phyloP scores from a whole-genome alignment of 2,888 invertebrate species.

The Phorcus lineatus region DNA sequence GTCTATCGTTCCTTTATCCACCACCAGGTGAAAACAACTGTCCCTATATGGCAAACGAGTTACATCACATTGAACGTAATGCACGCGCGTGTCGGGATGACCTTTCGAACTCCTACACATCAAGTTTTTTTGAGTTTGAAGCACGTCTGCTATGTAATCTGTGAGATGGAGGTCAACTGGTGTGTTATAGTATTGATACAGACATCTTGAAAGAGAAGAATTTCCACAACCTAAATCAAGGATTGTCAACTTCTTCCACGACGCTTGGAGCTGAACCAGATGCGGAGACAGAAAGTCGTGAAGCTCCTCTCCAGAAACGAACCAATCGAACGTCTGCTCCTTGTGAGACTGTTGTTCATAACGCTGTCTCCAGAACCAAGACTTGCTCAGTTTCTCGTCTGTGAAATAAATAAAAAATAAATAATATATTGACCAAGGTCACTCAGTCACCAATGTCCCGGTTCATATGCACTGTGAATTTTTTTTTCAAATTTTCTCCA shows the following conservation, averaged over 20 bases:
- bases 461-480: too few relatives aligned
- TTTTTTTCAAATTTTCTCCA: too few relatives aligned
- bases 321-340: slow-evolving; percentile 23
- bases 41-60: slow-evolving; percentile 32
- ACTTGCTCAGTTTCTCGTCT: slow-evolving; percentile 13
- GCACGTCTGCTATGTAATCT: slow-evolving; percentile 11
- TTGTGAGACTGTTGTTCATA: not conserved
- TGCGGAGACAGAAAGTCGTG: not conserved
- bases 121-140: not conserved
- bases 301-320: not conserved
- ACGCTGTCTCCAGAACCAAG: not conserved
- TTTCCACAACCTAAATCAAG: slow-evolving; percentile 27
- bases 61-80: slow-evolving; percentile 31
- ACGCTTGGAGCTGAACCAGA: not conserved
- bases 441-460: not conserved
- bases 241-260: not conserved
- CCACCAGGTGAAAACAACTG: slow-evolving; percentile 31
- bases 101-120: not conserved
- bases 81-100: not conserved
- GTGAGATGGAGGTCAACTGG: slow-evolving; percentile 9
- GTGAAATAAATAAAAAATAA: not conserved
- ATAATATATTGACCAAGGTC: too few relatives aligned
- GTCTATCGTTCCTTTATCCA: slow-evolving; percentile 48
- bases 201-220: not conserved
- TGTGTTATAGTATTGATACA: not conserved